phyloP scores from a whole-genome alignment of 2,797 vertebrate genomes.

The Galaxias olidus region DNA sequence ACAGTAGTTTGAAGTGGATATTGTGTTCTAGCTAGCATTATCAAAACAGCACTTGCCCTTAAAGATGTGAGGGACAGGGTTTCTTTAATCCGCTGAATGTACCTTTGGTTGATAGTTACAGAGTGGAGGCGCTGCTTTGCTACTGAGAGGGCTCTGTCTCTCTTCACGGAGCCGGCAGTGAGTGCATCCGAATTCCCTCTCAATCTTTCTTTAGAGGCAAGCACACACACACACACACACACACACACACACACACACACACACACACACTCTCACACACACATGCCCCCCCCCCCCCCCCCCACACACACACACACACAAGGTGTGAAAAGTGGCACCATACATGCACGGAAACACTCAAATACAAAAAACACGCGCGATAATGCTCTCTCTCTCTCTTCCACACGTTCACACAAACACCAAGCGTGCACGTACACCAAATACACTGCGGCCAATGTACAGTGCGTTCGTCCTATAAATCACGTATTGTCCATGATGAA shows the following conservation, averaged over 20 bases:
- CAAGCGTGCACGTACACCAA: conserved; percentile 6
- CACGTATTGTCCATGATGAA: too few relatives aligned
- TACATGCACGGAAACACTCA: background rate
- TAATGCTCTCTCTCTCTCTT: background rate
- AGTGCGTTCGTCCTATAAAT: too few relatives aligned
- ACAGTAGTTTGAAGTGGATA: conserved; percentile 29
- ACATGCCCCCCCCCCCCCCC: background rate
- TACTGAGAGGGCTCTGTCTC: conserved; percentile 13
- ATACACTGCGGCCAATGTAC: background rate
- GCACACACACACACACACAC: conserved; percentile 6
- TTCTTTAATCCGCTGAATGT: conserved; percentile 43
- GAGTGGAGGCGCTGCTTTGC: conserved; percentile 23
- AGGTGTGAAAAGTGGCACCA: too few relatives aligned
- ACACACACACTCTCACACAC: background rate
- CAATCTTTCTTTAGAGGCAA: background rate
- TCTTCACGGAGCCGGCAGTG: background rate
- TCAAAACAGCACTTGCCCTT: conserved; percentile 12
- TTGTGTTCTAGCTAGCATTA: conserved; percentile 20
- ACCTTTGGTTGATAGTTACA: conserved; percentile 22
- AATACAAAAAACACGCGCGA: background rate
- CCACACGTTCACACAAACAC: conserved; percentile 9
- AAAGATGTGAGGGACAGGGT: conserved; percentile 35
- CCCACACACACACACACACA: conserved; percentile 1
- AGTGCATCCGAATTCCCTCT: too few relatives aligned
- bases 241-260: conserved; percentile 4